A percentile compares a stretch with the other conserved stretches of the same genome.
phyloP scores from a whole-genome alignment of 2,797 vertebrate genomes.

The Liasis olivaceus region DNA sequence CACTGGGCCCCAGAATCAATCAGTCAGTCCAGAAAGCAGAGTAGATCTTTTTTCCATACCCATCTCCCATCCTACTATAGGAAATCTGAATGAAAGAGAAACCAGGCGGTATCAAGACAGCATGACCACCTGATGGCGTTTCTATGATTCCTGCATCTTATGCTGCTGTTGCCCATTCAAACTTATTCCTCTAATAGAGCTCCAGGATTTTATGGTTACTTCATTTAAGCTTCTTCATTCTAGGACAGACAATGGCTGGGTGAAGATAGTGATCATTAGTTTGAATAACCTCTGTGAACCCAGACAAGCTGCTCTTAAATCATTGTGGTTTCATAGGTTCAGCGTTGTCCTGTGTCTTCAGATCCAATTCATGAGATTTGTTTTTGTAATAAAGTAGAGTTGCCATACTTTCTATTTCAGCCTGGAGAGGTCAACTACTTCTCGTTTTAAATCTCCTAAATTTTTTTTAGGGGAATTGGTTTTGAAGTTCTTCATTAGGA shows the following conservation, averaged over 20 bases:
- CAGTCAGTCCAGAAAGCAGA: not conserved
- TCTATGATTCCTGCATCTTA: not conserved
- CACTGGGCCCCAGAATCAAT: not conserved
- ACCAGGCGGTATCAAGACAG: not conserved
- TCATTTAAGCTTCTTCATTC: not conserved
- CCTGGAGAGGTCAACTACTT: not conserved
- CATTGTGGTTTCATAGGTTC: not conserved
- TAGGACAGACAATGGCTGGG: not conserved
- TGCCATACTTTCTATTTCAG: not conserved
- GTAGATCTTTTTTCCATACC: not conserved
- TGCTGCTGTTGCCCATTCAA: not conserved
- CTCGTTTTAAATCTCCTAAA: not conserved
- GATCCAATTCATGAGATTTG: not conserved
- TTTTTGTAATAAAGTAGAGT: not conserved
- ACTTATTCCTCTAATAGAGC: slow-evolving; percentile 10
- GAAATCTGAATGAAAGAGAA: not conserved
- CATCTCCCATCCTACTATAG: not conserved
- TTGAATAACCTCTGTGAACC: not conserved
- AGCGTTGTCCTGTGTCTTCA: not conserved
- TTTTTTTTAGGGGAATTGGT: not conserved
- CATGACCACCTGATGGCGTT: not conserved
- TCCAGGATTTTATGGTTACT: not conserved
- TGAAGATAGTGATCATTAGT: not conserved
- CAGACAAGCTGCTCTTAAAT: not conserved
- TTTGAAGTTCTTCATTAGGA: not conserved